Evolutionary conservation across 2,888 invertebrate species (phyloP), one percentile per base, ranked within the genome.

Genomic region (Plusia festucae): DNA sequence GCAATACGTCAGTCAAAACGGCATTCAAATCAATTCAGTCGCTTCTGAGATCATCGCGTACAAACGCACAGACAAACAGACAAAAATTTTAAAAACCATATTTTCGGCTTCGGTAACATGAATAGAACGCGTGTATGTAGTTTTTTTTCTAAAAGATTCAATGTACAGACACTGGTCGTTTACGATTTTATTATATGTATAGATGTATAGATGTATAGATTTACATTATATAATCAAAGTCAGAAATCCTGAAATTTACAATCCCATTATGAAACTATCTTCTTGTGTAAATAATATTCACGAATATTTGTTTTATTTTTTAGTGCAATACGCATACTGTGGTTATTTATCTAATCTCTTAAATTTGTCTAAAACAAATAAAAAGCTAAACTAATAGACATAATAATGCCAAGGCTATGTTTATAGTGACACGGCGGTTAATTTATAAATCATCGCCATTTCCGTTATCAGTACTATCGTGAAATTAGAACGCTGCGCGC

Each of bases 381-480:
- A 56, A 34, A 57, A 49, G 8, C 7, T 27, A 55, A 32, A 18
- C 11, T 58, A 27, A 30, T 30, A 24, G 20, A 60, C 59, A 73
- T 65, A 66, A 49, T 49, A 49, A 20, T 20, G 18, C 20, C 46
- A 49, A 49, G 46, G 46, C 46, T 49, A 46, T 44, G 9, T 40
- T n/a, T 40, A n/a, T 40, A 49, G 46, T 76, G 65, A 66, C 64
- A 63, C 71, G 44, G 49, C 56, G n/a, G 59, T 68, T 68, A 44
- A 68, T 61, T 73, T 55, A 54, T 32, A 56, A 70, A 57, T 60
- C 71, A 69, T 66, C 67, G 69, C 69, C 62, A 49, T 55, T 76
- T n/a, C 32, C 57, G 51, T 68, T 79, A 78, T 74, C 76, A 78
- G 68, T 79, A 46, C 30, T 69, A 66, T 57, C 52, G 73, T 51